Conservation (phyloP, 2,888 invertebrate genomes). For the Tridacna gigas region DNA sequence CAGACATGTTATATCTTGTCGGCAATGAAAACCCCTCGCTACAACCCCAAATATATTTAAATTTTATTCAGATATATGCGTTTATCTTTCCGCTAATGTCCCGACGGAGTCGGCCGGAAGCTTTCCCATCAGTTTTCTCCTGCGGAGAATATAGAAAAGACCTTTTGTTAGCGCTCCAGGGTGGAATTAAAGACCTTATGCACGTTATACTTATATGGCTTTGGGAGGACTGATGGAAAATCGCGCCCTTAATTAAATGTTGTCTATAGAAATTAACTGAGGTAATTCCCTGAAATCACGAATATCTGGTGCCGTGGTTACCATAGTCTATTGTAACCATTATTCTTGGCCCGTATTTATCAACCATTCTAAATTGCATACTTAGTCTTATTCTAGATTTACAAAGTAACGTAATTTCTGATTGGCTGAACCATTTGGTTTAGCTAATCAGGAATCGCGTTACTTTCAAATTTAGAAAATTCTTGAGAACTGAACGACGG, state of each 20-base stretch:
- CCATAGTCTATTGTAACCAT: too few relatives aligned
- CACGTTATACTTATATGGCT: not conserved
- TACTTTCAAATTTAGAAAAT: too few relatives aligned
- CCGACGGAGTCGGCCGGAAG: conserved; percentile 29
- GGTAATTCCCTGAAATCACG: too few relatives aligned
- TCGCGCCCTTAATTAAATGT: not conserved
- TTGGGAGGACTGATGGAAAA: not conserved
- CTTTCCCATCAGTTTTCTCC: conserved; percentile 16
- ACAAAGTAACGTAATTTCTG: too few relatives aligned
- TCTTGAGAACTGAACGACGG: too few relatives aligned
- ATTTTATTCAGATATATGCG: conserved; percentile 54
- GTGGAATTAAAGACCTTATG: conserved; percentile 3
- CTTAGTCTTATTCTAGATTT: too few relatives aligned
- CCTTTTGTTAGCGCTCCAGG: conserved; percentile 9
- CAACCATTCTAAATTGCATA: too few relatives aligned
- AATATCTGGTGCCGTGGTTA: too few relatives aligned
- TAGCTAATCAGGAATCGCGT: too few relatives aligned
- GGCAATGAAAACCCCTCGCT: conserved; percentile 7
- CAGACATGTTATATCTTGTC: conserved; percentile 29
- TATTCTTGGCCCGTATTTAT: too few relatives aligned
- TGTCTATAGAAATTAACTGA: too few relatives aligned
- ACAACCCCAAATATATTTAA: conserved; percentile 41
- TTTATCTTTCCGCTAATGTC: conserved; percentile 33
- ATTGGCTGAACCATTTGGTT: too few relatives aligned
- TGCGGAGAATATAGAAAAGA: not conserved